Evolutionary conservation across 2,888 invertebrate genomes (phyloP).

Genomic region (Boloria euphrosyne): DNA sequence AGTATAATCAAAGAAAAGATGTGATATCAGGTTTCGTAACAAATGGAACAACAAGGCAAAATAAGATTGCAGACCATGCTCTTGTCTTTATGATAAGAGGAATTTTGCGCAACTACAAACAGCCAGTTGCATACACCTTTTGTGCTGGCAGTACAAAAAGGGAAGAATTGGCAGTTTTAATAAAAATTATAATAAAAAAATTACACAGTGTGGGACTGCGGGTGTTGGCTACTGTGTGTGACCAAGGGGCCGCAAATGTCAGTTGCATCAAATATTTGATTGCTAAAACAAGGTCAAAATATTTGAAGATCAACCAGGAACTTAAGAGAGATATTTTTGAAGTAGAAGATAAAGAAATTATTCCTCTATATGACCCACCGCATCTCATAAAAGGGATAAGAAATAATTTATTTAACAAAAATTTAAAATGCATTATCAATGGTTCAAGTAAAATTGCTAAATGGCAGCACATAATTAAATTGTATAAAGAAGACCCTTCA

Average conservation of each 20-base stretch:
- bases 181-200: slow-evolving; percentile 27
- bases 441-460: slow-evolving; percentile 21
- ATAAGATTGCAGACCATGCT: slow-evolving; percentile 32
- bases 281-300: slow-evolving; percentile 7
- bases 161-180: slow-evolving; percentile 18
- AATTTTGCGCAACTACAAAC: slow-evolving; percentile 33
- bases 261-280: slow-evolving; percentile 32
- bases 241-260: slow-evolving; percentile 37
- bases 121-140: slow-evolving; percentile 35
- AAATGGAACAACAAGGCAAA: slow-evolving; percentile 14
- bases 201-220: slow-evolving; percentile 28
- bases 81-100: slow-evolving; percentile 40
- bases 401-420: slow-evolving; percentile 41
- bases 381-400: slow-evolving; percentile 41
- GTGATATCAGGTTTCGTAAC: slow-evolving; percentile 22
- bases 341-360: not conserved
- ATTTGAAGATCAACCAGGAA: not conserved
- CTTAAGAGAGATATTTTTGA: not conserved
- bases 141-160: slow-evolving; percentile 34
- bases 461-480: slow-evolving; percentile 22
- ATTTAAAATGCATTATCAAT: slow-evolving; percentile 17
- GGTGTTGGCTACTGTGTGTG: slow-evolving; percentile 38
- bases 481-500: slow-evolving; percentile 9
- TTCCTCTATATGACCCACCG: not conserved
- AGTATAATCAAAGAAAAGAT: slow-evolving; percentile 26